Evolutionary conservation across 2,888 invertebrate genomes (phyloP).

Genomic region (Eumerus sabulonum): DNA sequence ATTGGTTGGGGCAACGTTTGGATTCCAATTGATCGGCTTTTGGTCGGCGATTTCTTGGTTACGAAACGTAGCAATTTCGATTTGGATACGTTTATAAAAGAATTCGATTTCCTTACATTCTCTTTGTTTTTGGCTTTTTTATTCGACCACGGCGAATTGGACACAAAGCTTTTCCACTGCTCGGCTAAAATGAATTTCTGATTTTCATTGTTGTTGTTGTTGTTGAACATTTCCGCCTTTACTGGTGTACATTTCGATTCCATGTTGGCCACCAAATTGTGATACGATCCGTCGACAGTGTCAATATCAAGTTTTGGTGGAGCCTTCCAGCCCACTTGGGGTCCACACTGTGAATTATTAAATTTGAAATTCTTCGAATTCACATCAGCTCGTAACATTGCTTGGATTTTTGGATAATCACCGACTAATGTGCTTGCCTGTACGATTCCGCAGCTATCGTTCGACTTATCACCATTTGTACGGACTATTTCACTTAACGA

Average conservation of each 20-base stretch:
- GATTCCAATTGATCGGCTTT: constrained; percentile 74
- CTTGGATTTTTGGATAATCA: constrained; percentile 73
- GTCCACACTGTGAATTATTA: constrained; percentile 71
- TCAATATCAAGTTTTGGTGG: constrained; percentile 75
- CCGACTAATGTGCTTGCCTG: constrained; percentile 72
- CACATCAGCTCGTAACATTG: constrained; percentile 75
- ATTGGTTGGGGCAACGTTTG: constrained; percentile 71
- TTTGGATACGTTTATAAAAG: constrained; percentile 74
- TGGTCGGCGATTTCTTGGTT: constrained; percentile 71
- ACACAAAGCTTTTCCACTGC: constrained; percentile 72
- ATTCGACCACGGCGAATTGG: constrained; percentile 73
- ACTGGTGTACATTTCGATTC: constrained; percentile 76
- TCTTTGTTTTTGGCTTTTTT: constrained; percentile 66
- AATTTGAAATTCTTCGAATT: constrained; percentile 70
- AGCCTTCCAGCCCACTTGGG: constrained; percentile 75
- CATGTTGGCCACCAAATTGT: constrained; percentile 76
- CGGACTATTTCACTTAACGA: constrained; percentile 75
- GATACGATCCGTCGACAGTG: constrained; percentile 74
- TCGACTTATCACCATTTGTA: constrained; percentile 62
- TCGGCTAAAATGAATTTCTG: constrained; percentile 74
- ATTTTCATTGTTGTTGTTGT: constrained; percentile 53
- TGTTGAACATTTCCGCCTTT: constrained; percentile 70
- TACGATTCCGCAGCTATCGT: constrained; percentile 68
- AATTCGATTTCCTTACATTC: constrained; percentile 52
- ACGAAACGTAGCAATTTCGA: constrained; percentile 75